These are phyloP conservation scores for Corbicula japonica DNA, from an alignment of 2,888 invertebrate genomes.

Conservation along the genomic window DNA sequence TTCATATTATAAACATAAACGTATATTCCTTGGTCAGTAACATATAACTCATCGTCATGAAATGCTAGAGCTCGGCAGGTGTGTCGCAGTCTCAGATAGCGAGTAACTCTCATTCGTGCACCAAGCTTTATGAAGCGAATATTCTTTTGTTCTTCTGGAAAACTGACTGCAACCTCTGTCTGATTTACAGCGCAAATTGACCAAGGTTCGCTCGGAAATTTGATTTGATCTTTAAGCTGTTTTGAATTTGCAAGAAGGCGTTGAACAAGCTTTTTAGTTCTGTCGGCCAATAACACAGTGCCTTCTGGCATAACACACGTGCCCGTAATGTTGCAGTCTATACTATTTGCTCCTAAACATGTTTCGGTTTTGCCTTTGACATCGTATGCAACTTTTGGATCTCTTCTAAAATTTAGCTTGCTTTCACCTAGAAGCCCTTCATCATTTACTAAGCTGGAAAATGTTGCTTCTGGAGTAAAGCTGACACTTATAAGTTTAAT, in stretches of 20 bases:
- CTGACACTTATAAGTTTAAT: not conserved
- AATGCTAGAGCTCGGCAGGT: slow-evolving; percentile 24
- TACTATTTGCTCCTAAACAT: not conserved
- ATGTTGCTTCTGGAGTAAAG: not conserved
- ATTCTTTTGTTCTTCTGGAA: slow-evolving; percentile 20
- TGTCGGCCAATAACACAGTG: not conserved
- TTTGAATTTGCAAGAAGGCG: not conserved
- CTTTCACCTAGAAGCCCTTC: not conserved
- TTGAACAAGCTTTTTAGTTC: not conserved
- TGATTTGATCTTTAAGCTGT: not conserved
- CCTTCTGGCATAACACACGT: not conserved
- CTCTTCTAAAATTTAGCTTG: slow-evolving; percentile 3
- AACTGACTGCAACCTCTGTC: slow-evolving; percentile 6
- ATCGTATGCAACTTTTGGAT: slow-evolving; percentile 8
- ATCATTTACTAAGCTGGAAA: not conserved
- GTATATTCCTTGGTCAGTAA: slow-evolving; percentile 21
- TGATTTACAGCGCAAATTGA: not conserved
- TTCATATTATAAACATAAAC: slow-evolving; percentile 17
- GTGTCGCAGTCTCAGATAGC: slow-evolving; percentile 9
- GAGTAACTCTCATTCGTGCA: not conserved
- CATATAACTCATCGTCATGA: slow-evolving; percentile 3
- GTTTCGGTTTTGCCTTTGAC: not conserved
- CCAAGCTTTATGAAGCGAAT: slow-evolving; percentile 2
- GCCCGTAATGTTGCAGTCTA: slow-evolving; percentile 9
- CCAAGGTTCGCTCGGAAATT: slow-evolving; percentile 20